Percentiles rank a stretch among this genome's conserved stretches.
Evolutionary conservation across 2,888 invertebrate species (phyloP).

Genomic region (Hydropsyche betteni): DNA sequence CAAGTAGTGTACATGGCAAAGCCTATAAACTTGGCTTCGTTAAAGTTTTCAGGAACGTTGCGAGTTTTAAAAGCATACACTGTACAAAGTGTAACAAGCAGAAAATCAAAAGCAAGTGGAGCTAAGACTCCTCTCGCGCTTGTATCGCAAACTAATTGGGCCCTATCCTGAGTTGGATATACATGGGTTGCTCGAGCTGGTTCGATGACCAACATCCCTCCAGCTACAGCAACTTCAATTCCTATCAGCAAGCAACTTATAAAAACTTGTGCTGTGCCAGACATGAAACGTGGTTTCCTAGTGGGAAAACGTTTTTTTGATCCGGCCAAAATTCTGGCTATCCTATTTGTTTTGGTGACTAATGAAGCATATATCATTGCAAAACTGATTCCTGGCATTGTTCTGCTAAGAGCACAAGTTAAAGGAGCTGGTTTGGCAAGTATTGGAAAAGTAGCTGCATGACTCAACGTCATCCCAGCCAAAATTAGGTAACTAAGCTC

Average conservation of each 20-base stretch:
- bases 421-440: slow-evolving; percentile 68
- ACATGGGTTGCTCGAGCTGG: slow-evolving; percentile 67
- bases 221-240: slow-evolving; percentile 72
- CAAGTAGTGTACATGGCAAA: slow-evolving; percentile 85
- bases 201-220: slow-evolving; percentile 58
- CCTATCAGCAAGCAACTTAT: slow-evolving; percentile 72
- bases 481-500: slow-evolving; percentile 77
- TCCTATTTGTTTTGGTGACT: slow-evolving; percentile 80
- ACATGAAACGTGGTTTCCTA: slow-evolving; percentile 73
- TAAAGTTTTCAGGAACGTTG: slow-evolving; percentile 84
- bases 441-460: slow-evolving; percentile 71
- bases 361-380: slow-evolving; percentile 78
- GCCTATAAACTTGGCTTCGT: slow-evolving; percentile 78
- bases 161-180: slow-evolving; percentile 64
- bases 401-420: slow-evolving; percentile 69
- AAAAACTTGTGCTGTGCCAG: slow-evolving; percentile 68
- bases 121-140: slow-evolving; percentile 67
- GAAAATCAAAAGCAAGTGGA: slow-evolving; percentile 76
- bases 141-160: slow-evolving; percentile 72
- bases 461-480: slow-evolving; percentile 67
- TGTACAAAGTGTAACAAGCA: slow-evolving; percentile 77
- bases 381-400: slow-evolving; percentile 72
- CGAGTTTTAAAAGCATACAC: slow-evolving; percentile 80
- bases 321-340: slow-evolving; percentile 77
- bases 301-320: slow-evolving; percentile 77